Evolutionary conservation across 2,113 vertebrate species (phyloP).

Genomic region (human (Homo sapiens)): DNA sequence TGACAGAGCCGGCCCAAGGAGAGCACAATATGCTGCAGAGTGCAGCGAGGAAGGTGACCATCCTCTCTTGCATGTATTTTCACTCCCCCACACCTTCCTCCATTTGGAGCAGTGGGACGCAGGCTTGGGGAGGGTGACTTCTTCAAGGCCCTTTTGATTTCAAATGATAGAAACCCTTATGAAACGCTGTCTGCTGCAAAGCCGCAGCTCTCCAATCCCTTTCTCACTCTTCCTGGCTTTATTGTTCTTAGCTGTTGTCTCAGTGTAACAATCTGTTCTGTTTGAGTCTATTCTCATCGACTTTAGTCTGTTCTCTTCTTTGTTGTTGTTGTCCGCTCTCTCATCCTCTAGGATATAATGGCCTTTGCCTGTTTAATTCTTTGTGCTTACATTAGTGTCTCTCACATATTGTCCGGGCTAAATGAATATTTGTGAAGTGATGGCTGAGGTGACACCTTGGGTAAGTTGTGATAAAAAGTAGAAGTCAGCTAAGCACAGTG

Average conservation of each 20-base stretch:
- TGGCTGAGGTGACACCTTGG: not conserved
- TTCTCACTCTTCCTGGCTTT: not conserved
- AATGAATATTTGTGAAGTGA: no score
- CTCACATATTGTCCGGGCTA: rapidly evolving
- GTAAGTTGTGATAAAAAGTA: not conserved
- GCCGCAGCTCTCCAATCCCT: not conserved
- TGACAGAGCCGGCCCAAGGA: not conserved
- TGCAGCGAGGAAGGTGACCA: rapidly evolving
- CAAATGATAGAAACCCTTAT: not conserved
- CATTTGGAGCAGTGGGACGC: no score
- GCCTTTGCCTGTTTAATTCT: not conserved
- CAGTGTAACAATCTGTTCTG: not conserved
- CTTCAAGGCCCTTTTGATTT: not conserved
- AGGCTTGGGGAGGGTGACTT: not conserved
- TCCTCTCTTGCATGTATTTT: rapidly evolving
- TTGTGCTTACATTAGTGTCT: not conserved
- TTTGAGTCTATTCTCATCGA: no score
- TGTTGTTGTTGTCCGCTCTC: not conserved
- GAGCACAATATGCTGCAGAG: rapidly evolving
- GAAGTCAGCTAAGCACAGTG: not conserved
- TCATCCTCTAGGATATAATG: rapidly evolving
- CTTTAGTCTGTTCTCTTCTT: not conserved
- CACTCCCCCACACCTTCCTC: not conserved
- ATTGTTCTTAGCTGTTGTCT: not conserved
- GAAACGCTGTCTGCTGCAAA: rapidly evolving